Evolutionary conservation across 2,888 invertebrate genomes (phyloP).

Genomic region (Coenonympha glycerion): DNA sequence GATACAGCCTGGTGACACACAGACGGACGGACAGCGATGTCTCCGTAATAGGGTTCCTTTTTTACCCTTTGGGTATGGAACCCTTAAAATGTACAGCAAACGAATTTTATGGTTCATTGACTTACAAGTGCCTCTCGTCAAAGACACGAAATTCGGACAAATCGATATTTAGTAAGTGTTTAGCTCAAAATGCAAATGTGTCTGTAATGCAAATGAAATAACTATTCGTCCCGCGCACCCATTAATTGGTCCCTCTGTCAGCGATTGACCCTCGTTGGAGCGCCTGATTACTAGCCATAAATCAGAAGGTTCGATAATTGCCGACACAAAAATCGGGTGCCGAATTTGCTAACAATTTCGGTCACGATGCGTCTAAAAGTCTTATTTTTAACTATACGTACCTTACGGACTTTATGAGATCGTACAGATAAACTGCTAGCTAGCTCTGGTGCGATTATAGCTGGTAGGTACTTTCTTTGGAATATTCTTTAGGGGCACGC

Average conservation of each 20-base stretch:
- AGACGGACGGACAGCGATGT: no score
- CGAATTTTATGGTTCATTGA: no score
- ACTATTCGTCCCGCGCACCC: constrained; percentile 2
- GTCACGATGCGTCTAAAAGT: constrained; percentile 61
- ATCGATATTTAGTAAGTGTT: neutral
- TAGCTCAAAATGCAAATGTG: neutral
- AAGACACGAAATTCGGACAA: no score
- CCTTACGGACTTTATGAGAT: neutral
- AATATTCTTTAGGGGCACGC: no score
- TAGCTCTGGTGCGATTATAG: no score
- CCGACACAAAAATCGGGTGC: constrained; percentile 34
- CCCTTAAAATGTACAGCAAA: no score
- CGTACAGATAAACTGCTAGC: no score
- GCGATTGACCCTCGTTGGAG: constrained; percentile 21
- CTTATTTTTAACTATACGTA: neutral
- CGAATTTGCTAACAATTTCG: constrained; percentile 62
- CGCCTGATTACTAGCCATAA: constrained; percentile 37
- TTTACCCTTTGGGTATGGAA: no score
- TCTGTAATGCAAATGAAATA: constrained; percentile 6
- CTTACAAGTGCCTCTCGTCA: no score
- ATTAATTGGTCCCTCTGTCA: constrained; percentile 3
- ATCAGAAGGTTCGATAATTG: constrained; percentile 45
- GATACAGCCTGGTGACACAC: no score
- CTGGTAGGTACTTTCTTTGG: no score
- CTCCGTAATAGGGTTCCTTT: no score